phyloP scores from a whole-genome alignment of 2,797 vertebrate species.

The Gobionotothen gibberifrons region DNA sequence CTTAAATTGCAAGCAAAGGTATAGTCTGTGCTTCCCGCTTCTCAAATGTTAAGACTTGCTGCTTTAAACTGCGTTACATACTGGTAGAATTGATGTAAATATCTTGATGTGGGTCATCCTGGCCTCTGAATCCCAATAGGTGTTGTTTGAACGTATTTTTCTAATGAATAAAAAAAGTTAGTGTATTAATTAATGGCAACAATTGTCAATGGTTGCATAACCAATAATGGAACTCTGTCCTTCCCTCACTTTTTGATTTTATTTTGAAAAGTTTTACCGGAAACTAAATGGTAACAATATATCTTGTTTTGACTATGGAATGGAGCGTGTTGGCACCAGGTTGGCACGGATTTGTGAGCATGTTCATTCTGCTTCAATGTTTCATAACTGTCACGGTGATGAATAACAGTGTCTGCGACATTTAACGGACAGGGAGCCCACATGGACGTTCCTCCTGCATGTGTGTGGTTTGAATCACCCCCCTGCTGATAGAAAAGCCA shows the following conservation, averaged over 20 bases:
- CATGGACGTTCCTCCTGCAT: too few relatives aligned
- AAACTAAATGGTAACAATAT: rapidly evolving
- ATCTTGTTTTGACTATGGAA: background rate
- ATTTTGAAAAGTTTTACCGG: slow-evolving; percentile 28
- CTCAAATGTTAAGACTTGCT: background rate
- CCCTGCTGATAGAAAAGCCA: slow-evolving; percentile 2
- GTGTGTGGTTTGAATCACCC: slow-evolving; percentile 12
- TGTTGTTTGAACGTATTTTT: too few relatives aligned
- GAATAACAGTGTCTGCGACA: background rate
- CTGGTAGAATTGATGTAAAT: too few relatives aligned
- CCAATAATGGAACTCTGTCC: too few relatives aligned
- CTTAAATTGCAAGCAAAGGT: background rate
- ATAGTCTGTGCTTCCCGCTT: background rate
- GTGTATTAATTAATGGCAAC: background rate
- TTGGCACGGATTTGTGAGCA: slow-evolving; percentile 14
- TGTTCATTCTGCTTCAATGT: background rate
- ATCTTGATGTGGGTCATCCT: too few relatives aligned
- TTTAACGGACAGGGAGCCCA: too few relatives aligned
- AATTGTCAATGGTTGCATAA: background rate
- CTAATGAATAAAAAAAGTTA: too few relatives aligned
- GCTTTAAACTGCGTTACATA: too few relatives aligned
- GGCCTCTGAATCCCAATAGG: too few relatives aligned
- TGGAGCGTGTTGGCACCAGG: background rate
- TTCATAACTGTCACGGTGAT: background rate
- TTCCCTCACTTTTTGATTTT: slow-evolving; percentile 1